A percentile compares a stretch with the other conserved stretches of the same genome.
phyloP scores from a whole-genome alignment of 2,888 invertebrate genomes.

The Anoncus sp. region DNA sequence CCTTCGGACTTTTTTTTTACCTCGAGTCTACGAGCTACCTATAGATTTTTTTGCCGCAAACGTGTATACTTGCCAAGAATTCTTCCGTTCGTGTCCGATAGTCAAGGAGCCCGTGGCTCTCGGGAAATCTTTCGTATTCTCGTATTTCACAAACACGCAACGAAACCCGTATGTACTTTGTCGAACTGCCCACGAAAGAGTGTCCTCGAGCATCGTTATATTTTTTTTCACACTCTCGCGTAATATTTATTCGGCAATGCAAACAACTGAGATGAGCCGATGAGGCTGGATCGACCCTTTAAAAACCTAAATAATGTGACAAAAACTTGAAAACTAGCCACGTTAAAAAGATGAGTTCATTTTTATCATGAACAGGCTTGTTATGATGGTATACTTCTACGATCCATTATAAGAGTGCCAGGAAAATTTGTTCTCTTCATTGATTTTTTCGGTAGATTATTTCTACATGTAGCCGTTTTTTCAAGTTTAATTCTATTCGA shows the following conservation, averaged over 20 bases:
- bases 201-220: background rate
- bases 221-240: background rate
- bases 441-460: background rate
- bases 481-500: background rate
- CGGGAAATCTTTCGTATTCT: conserved; percentile 26
- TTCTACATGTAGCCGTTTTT: background rate
- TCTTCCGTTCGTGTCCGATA: conserved; percentile 9
- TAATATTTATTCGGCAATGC: background rate
- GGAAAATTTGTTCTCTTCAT: too few species aligned
- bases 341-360: background rate
- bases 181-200: conserved; percentile 4
- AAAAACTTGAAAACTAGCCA: background rate
- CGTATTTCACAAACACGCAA: conserved; percentile 45
- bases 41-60: background rate
- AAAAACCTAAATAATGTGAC: background rate
- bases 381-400: background rate
- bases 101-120: conserved; percentile 14
- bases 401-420: background rate
- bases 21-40: background rate
- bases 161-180: conserved; percentile 1
- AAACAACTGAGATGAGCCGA: background rate
- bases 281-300: background rate
- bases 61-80: conserved; percentile 6
- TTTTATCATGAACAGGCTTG: background rate
- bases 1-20: conserved; percentile 29